Conservation (phyloP, 2,888 invertebrate species). For the Anarsia innoxiella region DNA sequence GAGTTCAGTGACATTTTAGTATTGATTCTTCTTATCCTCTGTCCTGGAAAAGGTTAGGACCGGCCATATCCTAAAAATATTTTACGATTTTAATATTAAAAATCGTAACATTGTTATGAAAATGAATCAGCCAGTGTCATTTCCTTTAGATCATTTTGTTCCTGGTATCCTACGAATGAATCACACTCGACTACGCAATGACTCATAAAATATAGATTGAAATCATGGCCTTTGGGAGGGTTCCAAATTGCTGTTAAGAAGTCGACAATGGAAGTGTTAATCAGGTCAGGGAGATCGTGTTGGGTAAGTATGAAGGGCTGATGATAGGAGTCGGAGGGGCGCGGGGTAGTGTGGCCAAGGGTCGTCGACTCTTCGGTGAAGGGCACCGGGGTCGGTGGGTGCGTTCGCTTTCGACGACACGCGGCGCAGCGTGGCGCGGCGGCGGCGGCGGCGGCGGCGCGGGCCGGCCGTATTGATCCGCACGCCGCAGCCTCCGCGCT, state of each 20-base stretch:
- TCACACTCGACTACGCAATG: conserved; percentile 7
- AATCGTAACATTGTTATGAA: no score
- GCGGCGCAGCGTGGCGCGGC: conserved; percentile 28
- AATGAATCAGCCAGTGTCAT: no score
- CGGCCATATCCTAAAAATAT: no score
- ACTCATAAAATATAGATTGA: conserved; percentile 1
- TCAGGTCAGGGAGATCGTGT: conserved; percentile 57
- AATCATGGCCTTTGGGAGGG: conserved; percentile 1
- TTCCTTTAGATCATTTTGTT: conserved; percentile 2
- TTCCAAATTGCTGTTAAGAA: not conserved
- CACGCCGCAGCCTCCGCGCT: conserved; percentile 40
- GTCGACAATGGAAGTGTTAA: conserved; percentile 31
- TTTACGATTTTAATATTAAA: no score
- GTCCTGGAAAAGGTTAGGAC: no score
- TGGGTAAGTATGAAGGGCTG: conserved; percentile 44
- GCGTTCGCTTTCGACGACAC: conserved; percentile 66
- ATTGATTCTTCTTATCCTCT: no score
- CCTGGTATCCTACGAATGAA: not conserved
- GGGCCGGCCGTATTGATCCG: conserved; percentile 58
- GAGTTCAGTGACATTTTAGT: no score
- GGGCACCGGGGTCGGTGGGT: conserved; percentile 68
- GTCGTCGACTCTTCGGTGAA: conserved; percentile 69
- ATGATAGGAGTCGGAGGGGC: conserved; percentile 27
- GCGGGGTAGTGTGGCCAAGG: conserved; percentile 39
- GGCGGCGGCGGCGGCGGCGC: conserved; percentile 26